These are phyloP conservation scores for Drosophila merina DNA, from an alignment of 2,888 invertebrate species.

Conservation along the genomic window DNA sequence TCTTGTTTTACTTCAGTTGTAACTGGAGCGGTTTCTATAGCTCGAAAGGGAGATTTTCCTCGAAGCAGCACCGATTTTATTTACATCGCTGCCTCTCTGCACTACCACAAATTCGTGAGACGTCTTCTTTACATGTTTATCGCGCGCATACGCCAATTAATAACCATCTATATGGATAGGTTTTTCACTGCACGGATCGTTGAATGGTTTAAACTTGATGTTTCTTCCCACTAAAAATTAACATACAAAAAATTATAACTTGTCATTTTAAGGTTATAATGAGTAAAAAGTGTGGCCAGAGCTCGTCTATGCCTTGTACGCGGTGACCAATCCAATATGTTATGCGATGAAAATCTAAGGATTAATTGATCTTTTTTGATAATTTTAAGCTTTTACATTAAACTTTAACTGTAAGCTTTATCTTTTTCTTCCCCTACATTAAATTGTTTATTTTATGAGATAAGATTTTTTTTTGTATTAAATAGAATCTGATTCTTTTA, in stretches of 20 bases:
- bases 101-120: slow-evolving; percentile 31
- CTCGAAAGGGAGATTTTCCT: slow-evolving; percentile 54
- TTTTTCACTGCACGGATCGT: slow-evolving; percentile 2
- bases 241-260: slow-evolving; percentile 77
- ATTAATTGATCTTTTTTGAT: not conserved
- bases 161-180: not conserved
- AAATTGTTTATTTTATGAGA: no score
- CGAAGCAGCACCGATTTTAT: slow-evolving; percentile 48
- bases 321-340: slow-evolving; percentile 6
- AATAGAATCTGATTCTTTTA: no score
- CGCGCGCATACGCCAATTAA: slow-evolving; percentile 17
- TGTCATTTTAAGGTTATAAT: slow-evolving; percentile 78
- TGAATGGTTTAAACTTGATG: slow-evolving; percentile 10
- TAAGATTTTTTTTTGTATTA: no score
- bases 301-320: not conserved
- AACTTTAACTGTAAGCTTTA: no score
- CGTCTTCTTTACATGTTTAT: slow-evolving; percentile 34
- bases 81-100: slow-evolving; percentile 59
- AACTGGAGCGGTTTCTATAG: slow-evolving; percentile 33
- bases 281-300: slow-evolving; percentile 64
- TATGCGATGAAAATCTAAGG: not conserved
- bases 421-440: no score
- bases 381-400: no score
- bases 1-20: not conserved
- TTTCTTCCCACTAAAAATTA: slow-evolving; percentile 59